A percentile compares a stretch with the other conserved stretches of the same genome.
Conservation (phyloP, 2,888 invertebrate genomes). For the Doris montereyensis region DNA sequence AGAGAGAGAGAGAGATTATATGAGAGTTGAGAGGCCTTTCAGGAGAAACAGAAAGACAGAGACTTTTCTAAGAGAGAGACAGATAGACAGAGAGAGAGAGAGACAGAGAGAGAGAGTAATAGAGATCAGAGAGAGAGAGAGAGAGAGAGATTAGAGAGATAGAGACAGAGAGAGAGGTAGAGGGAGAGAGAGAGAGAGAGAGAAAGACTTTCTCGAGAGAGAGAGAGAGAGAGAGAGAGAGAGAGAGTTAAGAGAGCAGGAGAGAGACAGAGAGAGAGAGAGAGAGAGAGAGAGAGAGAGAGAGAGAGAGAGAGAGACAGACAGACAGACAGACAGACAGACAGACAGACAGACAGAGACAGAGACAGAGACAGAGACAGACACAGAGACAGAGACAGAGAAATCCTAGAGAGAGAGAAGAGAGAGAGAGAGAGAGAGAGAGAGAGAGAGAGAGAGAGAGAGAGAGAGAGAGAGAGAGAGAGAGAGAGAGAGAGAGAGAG, state of each 20-base stretch:
- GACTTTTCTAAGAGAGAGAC: too few species aligned
- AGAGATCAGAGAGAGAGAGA: too few species aligned
- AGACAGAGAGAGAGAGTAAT: too few species aligned
- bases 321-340: background rate
- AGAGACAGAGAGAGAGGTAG: background rate
- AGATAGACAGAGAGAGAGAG: too few species aligned
- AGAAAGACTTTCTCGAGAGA: constrained; percentile 9
- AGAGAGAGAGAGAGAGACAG: background rate
- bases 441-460: constrained; percentile 8
- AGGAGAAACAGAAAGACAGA: too few species aligned
- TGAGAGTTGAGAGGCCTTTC: background rate
- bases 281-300: background rate
- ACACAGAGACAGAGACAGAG: background rate
- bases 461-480: constrained; percentile 6
- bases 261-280: background rate
- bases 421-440: background rate
- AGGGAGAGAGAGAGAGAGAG: constrained; percentile 9
- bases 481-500: constrained; percentile 9
- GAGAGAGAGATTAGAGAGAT: too few species aligned
- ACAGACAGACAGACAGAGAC: constrained; percentile 3
- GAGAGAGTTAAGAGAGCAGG: constrained; percentile 3
- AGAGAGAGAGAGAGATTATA: background rate
- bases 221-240: constrained; percentile 3
- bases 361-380: constrained; percentile 2
- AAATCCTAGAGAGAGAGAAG: constrained; percentile 13